These are phyloP conservation scores for Lethenteron camtschaticum DNA, from an alignment of 2,113 vertebrate genomes.

Conservation along the genomic window DNA sequence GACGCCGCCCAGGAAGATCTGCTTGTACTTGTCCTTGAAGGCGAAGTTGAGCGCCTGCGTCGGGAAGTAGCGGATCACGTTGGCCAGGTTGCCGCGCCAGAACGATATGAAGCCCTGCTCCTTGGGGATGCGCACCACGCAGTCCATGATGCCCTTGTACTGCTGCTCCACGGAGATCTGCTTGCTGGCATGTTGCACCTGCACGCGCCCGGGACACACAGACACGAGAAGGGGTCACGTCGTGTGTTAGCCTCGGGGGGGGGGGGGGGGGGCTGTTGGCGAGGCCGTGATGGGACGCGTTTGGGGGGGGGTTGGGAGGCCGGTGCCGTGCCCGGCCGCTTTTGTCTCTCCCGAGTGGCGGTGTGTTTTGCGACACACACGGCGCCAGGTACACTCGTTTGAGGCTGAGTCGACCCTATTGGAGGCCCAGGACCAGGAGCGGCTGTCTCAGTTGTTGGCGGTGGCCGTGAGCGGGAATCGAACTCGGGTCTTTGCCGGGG, in stretches of 20 bases:
- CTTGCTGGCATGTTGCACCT: constrained; percentile 97
- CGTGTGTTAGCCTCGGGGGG: not conserved
- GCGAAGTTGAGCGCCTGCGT: constrained; percentile 98
- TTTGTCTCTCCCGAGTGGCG: too few species aligned
- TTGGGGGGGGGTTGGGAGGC: too few species aligned
- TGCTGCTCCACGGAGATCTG: constrained; percentile 71
- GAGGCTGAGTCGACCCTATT: too few species aligned
- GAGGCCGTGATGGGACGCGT: too few species aligned
- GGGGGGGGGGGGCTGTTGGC: not conserved
- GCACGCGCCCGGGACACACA: not conserved
- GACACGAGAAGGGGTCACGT: not conserved
- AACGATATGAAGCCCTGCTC: constrained; percentile 85
- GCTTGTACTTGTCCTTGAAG: constrained; percentile 99
- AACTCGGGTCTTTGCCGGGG: too few species aligned
- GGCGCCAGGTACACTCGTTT: too few species aligned
- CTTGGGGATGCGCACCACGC: constrained; percentile 70
- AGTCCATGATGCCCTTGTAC: constrained; percentile 95
- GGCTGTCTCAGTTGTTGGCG: too few species aligned
- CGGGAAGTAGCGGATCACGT: constrained; percentile 97
- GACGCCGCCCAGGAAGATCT: constrained; percentile 90
- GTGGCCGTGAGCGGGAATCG: too few species aligned
- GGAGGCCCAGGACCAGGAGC: too few species aligned
- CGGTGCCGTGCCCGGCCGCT: too few species aligned
- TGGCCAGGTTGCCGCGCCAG: constrained; percentile 97
- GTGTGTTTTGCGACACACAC: too few species aligned